phyloP scores from a whole-genome alignment of 1,140 invertebrate genomes.

The Trachymyrmex septentrionalis region DNA sequence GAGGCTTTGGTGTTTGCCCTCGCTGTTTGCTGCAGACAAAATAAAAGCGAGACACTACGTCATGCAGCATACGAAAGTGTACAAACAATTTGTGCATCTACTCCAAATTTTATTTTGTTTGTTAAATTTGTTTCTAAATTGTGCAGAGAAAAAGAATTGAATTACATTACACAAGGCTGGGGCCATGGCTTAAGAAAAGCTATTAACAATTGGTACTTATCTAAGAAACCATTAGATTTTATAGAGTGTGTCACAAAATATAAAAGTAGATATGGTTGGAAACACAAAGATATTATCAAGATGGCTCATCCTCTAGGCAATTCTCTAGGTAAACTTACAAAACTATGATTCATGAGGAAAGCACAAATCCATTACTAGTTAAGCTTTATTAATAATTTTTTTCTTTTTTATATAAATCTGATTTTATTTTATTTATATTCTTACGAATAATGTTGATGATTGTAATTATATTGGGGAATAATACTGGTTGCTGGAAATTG shows the following conservation, averaged over 20 bases:
- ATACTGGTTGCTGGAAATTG: not conserved
- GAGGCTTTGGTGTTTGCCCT: constrained; percentile 88
- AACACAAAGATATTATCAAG: constrained; percentile 90
- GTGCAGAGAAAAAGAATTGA: constrained; percentile 79
- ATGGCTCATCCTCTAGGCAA: constrained; percentile 88
- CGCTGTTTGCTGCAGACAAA: constrained; percentile 87
- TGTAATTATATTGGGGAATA: not conserved
- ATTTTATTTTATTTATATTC: not conserved
- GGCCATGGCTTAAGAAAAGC: constrained; percentile 89
- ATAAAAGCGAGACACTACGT: constrained; percentile 82
- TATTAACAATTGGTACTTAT: constrained; percentile 89
- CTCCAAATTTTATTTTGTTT: constrained; percentile 89
- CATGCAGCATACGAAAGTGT: constrained; percentile 87
- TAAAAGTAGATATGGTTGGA: constrained; percentile 89
- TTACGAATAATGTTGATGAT: not conserved
- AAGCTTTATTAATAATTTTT: not conserved
- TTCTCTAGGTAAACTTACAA: constrained; percentile 83
- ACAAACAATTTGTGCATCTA: constrained; percentile 86
- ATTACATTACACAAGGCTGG: constrained; percentile 85
- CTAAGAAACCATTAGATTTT: constrained; percentile 87
- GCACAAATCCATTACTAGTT: constrained; percentile 1
- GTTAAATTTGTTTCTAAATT: constrained; percentile 87
- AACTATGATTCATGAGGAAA: constrained; percentile 3
- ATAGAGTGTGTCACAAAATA: constrained; percentile 89
- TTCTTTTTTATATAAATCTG: not conserved